Conservation (phyloP, 2,888 invertebrate genomes). For the Thera britannica region DNA sequence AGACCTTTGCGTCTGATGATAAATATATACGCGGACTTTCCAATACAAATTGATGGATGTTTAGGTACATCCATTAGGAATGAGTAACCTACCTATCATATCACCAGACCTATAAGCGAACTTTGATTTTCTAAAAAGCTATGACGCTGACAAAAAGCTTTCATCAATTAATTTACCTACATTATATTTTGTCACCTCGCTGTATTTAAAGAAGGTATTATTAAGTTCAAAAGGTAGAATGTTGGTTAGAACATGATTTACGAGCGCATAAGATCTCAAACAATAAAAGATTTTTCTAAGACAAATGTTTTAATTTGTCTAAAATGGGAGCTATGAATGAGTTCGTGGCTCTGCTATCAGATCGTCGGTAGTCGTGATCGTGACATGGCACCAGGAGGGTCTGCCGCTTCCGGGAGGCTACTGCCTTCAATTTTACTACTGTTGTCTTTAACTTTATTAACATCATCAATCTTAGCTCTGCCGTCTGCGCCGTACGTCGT, state of each 20-base stretch:
- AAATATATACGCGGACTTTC: not conserved
- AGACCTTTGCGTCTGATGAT: too few species aligned
- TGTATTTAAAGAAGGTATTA: not conserved
- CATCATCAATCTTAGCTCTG: not conserved
- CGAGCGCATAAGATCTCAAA: not conserved
- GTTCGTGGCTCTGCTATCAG: conserved; percentile 47
- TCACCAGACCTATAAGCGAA: too few species aligned
- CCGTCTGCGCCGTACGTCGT: too few species aligned
- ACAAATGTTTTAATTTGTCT: conserved; percentile 33
- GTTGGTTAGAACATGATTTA: not conserved
- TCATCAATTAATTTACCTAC: too few species aligned
- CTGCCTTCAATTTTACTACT: conserved; percentile 22
- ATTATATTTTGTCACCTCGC: not conserved
- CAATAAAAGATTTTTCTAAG: conserved; percentile 17
- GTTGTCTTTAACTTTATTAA: not conserved
- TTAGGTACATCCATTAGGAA: too few species aligned
- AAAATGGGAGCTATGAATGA: conserved; percentile 43
- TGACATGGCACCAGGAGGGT: conserved; percentile 37
- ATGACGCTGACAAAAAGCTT: too few species aligned
- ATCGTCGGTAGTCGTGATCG: conserved; percentile 41
- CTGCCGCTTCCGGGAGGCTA: conserved; percentile 41
- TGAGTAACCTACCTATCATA: too few species aligned
- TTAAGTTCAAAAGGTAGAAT: too few species aligned
- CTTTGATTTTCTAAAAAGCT: too few species aligned
- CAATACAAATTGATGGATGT: not conserved